Conservation (phyloP, 2,888 invertebrate species). For the Diaperis boleti region DNA sequence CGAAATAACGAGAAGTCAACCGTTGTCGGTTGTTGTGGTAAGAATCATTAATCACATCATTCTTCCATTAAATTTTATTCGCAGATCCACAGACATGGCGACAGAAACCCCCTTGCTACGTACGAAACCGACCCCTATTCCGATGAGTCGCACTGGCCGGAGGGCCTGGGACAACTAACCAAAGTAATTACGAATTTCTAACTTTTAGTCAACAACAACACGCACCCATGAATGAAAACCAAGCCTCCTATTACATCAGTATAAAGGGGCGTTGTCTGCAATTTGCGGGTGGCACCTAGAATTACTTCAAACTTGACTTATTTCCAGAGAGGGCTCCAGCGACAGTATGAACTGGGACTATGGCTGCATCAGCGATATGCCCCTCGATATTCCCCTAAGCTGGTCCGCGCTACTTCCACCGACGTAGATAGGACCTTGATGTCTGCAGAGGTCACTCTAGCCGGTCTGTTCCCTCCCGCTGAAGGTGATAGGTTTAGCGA, state of each 20-base stretch:
- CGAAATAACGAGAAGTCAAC: background rate
- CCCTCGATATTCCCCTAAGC: slow-evolving; percentile 67
- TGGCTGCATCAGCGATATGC: slow-evolving; percentile 73
- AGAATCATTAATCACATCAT: no score
- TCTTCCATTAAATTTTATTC: background rate
- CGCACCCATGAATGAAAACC: background rate
- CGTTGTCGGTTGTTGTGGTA: slow-evolving; percentile 18
- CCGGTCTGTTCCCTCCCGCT: slow-evolving; percentile 78
- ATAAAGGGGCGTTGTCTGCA: no score
- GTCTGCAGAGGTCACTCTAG: slow-evolving; percentile 85
- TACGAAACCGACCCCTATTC: slow-evolving; percentile 86
- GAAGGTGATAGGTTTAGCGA: slow-evolving; percentile 72
- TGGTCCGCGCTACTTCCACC: slow-evolving; percentile 77
- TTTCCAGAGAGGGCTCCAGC: slow-evolving; percentile 41
- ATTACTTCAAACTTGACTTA: no score
- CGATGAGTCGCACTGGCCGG: slow-evolving; percentile 83
- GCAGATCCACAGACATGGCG: slow-evolving; percentile 38
- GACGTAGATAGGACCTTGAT: slow-evolving; percentile 89
- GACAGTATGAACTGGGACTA: slow-evolving; percentile 39
- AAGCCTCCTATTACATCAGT: background rate
- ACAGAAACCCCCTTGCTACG: slow-evolving; percentile 52
- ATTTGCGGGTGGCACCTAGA: no score
- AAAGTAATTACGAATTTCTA: slow-evolving; percentile 68
- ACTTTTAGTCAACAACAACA: background rate
- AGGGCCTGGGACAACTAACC: slow-evolving; percentile 87